These are phyloP conservation scores for Steinernema carpocapsae DNA, from an alignment of 2,888 invertebrate genomes.

Conservation along the genomic window DNA sequence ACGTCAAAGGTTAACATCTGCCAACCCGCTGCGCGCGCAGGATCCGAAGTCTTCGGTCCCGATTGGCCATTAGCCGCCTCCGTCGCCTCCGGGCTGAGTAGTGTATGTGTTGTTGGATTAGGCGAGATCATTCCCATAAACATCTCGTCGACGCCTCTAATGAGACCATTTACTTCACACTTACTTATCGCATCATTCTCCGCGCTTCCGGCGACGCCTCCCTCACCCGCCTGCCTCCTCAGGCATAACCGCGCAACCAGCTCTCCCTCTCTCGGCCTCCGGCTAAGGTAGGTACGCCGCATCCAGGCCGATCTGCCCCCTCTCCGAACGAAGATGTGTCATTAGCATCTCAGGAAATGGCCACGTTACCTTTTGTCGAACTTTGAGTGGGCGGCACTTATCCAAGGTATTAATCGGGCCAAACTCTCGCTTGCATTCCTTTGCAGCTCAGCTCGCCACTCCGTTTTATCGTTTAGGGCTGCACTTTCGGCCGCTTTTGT, in stretches of 20 bases:
- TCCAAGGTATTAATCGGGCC: too few relatives aligned
- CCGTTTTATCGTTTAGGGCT: too few relatives aligned
- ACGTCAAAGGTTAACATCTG: conserved; percentile 18
- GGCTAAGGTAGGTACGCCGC: conserved; percentile 5
- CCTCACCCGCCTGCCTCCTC: conserved; percentile 26
- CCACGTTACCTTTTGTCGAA: too few relatives aligned
- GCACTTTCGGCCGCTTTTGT: too few relatives aligned
- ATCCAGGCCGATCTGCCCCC: background rate
- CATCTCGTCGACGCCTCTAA: conserved; percentile 32
- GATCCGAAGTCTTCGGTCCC: background rate
- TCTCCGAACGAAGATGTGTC: background rate
- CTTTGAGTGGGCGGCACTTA: too few relatives aligned
- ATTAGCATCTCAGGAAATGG: too few relatives aligned
- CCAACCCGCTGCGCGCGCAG: background rate
- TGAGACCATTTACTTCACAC: conserved; percentile 34
- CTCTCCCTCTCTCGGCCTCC: background rate
- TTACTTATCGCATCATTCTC: conserved; percentile 32
- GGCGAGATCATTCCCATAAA: conserved; percentile 35
- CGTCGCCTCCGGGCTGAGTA: background rate
- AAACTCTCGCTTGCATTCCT: too few relatives aligned
- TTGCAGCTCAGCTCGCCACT: too few relatives aligned
- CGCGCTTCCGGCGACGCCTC: background rate
- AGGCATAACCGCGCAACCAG: conserved; percentile 22
- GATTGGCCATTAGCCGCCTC: conserved; percentile 14
- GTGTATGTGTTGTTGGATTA: conserved; percentile 28